Conservation (phyloP, 2,888 invertebrate species). For the Leptinotarsa juncta region DNA sequence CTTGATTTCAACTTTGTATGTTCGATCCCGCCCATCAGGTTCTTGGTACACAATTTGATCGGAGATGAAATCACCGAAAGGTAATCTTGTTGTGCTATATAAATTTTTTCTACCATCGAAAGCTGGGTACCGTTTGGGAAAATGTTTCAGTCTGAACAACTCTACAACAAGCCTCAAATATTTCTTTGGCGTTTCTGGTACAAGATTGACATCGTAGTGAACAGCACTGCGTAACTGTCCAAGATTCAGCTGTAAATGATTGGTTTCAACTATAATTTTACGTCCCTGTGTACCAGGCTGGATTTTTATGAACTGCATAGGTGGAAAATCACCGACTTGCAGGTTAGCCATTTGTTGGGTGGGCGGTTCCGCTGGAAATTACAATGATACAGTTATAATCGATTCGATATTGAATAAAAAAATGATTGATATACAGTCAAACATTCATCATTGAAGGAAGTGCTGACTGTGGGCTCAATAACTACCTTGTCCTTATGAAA, state of each 20-base stretch:
- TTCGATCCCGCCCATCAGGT: slow-evolving; percentile 43
- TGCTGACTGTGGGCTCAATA: too few relatives aligned
- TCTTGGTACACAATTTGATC: slow-evolving; percentile 34
- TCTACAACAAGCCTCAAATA: slow-evolving; percentile 67
- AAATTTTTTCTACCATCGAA: slow-evolving; percentile 81
- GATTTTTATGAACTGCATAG: slow-evolving; percentile 18
- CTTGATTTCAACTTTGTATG: slow-evolving; percentile 45
- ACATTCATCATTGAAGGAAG: too few relatives aligned
- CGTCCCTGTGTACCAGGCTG: slow-evolving; percentile 64
- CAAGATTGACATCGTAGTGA: slow-evolving; percentile 87
- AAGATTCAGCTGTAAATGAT: slow-evolving; percentile 69
- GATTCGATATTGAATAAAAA: too few relatives aligned
- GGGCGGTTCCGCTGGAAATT: background rate
- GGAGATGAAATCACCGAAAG: slow-evolving; percentile 57
- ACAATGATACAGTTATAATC: too few relatives aligned
- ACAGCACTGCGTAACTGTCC: slow-evolving; percentile 62
- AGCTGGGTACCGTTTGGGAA: slow-evolving; percentile 69
- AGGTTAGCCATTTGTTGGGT: slow-evolving; percentile 25
- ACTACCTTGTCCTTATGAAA: too few relatives aligned
- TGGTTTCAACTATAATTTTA: slow-evolving; percentile 66
- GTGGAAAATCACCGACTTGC: slow-evolving; percentile 23
- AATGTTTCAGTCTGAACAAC: slow-evolving; percentile 58
- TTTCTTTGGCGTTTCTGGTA: slow-evolving; percentile 78
- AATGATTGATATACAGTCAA: too few relatives aligned
- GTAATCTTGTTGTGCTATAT: slow-evolving; percentile 68